Base-by-base conservation (phyloP, 2,888 invertebrate species). In the Adelphocoris suturalis region DNA sequence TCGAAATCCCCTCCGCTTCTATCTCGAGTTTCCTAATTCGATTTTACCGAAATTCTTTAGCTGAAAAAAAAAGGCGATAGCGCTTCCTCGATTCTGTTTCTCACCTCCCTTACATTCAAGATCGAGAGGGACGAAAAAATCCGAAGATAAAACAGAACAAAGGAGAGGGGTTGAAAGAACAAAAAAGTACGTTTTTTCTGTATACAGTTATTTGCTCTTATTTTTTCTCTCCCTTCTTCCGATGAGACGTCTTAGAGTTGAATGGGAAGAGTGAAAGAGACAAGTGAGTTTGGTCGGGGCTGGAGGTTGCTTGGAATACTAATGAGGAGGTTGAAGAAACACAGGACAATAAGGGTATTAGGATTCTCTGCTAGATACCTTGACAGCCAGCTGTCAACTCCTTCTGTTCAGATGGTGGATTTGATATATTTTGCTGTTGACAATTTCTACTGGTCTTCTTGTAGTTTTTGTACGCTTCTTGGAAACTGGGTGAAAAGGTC, bases 1-100 rank as follows among this genome's bases (percentile, higher is more conserved):
- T 76, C 76, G 27, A 12, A 13, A 76, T 13, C 57, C 57, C 76
- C 23, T 46, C 19, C 78, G 28, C n/a, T 9, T 16, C 78, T 80
- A 37, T 46, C 78, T 80, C 78, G 14, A 47, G 78, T 46, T 80
- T 47, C 46, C 78, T 80, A 80, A 80, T 80, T 80, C 13, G 78
- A 80, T 80, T 80, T 80, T 80, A 9, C 13, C 37, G 78, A 28
- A 78, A 28, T 47, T 27, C 68, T 23, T 13, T 23, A 7, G n/a
- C n/a, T n/a, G n/a, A 68, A 68, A 23, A 23, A 68, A 27, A 19
- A 61, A 61, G 11, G 19, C 9, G 23, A 13, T 19, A 19, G 68
- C 23, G 23, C 19, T 12, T 19, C 23, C 68, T 68, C 23, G 68
- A 23, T 68, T 23, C 28, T n/a, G 14, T n/a, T 19, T 75, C 75